Evolutionary conservation across 2,888 invertebrate genomes (phyloP), one percentile per base, ranked within the genome.

Genomic region (Laspeyria flexula): DNA sequence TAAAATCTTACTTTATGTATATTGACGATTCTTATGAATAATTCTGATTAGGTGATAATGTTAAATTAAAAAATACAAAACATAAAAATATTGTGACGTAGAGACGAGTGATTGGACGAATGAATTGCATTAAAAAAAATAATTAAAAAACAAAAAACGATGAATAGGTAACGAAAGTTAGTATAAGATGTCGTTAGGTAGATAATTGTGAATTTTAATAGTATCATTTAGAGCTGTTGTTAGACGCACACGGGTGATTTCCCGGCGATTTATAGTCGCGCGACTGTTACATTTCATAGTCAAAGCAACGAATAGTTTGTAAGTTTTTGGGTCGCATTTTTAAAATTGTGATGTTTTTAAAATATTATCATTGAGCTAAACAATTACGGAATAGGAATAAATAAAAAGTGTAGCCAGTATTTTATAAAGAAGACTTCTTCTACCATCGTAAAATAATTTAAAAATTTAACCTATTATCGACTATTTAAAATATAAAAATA

Each of bases 1-100:
- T 62, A 61, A 45, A 62, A 57, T 56, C 62, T 62, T 65, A 60
- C 61, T 66, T 60, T 61, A 64, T 63, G 60, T 66, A 63, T 65
- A 74, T n/a, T 72, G 67, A 79, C 71, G 67, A 73, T 75, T 79
- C 79, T 79, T 79, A 79, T 79, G 80, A 79, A 61, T 73, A 74
- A 63, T 65, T 63, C 63, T 73, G 68, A 72, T 66, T 79, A 76
- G 70, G 60, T 72, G 64, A 71, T 69, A 67, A 66, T 65, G 61
- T 57, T 66, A 51, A 67, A 71, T 62, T 59, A 59, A 67, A 60
- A 66, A 58, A 66, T 48, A 67, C 57, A 69, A 73, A 67, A 71
- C 60, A 73, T n/a, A 73, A 77, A 47, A 73, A 72, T 65, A 73
- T 65, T 63, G 64, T 65, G 71, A 76, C 65, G 57, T 70, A 69